Evolutionary conservation across 2,888 invertebrate species (phyloP).

Genomic region (Drosophila demipolita): DNA sequence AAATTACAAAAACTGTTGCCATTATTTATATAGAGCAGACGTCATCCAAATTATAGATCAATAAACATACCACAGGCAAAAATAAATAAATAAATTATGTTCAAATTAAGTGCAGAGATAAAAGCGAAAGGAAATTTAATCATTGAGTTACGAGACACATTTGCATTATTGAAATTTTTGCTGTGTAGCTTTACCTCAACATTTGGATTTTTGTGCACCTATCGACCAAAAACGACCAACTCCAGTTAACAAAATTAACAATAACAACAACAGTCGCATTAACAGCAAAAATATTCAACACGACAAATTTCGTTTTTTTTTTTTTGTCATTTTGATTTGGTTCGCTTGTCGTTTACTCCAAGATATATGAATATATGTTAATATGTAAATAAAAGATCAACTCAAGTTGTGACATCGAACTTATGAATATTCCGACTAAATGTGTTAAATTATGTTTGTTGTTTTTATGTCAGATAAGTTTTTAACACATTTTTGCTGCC

Average conservation of each 20-base stretch:
- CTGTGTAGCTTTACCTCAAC: constrained; percentile 1
- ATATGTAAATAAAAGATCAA: constrained; percentile 53
- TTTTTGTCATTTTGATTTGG: constrained; percentile 27
- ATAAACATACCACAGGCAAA: constrained; percentile 21
- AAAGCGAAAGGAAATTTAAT: constrained; percentile 34
- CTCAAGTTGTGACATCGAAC: constrained; percentile 31
- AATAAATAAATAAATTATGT: constrained; percentile 30
- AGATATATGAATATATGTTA: constrained; percentile 68
- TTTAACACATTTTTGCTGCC: constrained; percentile 57
- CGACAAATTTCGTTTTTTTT: constrained; percentile 3
- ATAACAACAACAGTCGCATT: constrained; percentile 42
- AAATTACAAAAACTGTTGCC: constrained; percentile 27
- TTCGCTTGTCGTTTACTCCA: constrained; percentile 30
- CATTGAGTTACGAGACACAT: constrained; percentile 21
- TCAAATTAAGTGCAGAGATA: constrained; percentile 20
- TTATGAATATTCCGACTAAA: constrained; percentile 69
- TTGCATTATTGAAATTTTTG: constrained; percentile 40
- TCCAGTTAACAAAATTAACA: constrained; percentile 41
- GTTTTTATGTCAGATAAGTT: constrained; percentile 45
- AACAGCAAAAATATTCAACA: constrained; percentile 51
- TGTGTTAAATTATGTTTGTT: constrained; percentile 65
- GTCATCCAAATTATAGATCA: neutral
- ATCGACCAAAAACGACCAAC: neutral
- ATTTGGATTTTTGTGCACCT: constrained; percentile 26
- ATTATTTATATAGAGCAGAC: constrained; percentile 12